Evolutionary conservation across 2,113 vertebrate genomes (phyloP), one percentile per base, ranked within the genome.

Genomic region (Megaceryle torquata): DNA sequence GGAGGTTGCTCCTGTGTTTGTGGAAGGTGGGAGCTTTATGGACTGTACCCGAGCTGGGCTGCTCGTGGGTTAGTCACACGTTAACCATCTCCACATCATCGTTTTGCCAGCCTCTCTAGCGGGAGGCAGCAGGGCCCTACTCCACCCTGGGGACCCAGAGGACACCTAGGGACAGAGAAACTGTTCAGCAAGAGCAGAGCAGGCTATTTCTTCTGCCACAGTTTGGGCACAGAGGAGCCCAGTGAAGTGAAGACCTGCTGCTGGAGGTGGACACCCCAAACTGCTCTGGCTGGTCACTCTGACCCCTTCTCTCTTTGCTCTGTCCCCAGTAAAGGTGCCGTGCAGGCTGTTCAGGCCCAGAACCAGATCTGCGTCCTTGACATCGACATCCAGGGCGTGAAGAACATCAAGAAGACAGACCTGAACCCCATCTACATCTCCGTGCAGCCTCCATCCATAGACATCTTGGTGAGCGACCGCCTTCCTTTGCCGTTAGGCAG

Each of bases 301-400:
- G 67, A 90, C 51, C 48, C 39, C 9, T 76, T 15, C 57, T 29
- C 50, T 26, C 43, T 35, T 33, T 35, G 29, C 33, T 86, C 37
- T 68, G n/a, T 50, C 93, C 60, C 60, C 96, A 99, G 99, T 93
- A 99, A 99, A 98, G 98, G 98, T 0, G 98, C 99, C 0, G 99
- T 99, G 43, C 98, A 98, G 76, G 98, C 97, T 0, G 99, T 99
- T 41, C 99, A 99, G 97, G 98, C 98, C 85, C 98, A 97, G 97
- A 99, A 99, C 97, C 98, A 99, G 95, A 99, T 99, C 97, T 99
- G 99, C 11, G 96, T 99, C 88, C 98, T 99, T 10, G 99, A 99
- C 70, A 98, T 99, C 2, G 99, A 99, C 97, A 99, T 99, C 98
- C 99, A 99, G 97, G 99, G 99, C 0, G 99, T 99, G 91, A 99